Base-by-base conservation (phyloP, 2,888 invertebrate species). In the Coelogynopora nodosa region DNA sequence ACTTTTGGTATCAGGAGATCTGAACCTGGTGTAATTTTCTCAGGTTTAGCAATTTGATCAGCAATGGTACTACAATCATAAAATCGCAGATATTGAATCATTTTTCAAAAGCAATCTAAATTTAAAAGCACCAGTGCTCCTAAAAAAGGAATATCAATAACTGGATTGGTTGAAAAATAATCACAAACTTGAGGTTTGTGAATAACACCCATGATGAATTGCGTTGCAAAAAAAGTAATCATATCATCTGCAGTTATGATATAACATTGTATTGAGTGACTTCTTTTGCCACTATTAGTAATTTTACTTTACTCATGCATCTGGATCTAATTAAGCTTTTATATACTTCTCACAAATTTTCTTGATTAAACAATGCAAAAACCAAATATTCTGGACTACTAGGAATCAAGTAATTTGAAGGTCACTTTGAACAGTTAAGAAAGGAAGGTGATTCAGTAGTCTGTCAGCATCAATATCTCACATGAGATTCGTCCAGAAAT, bases 81-180 rank as follows among this genome's bases (percentile, higher is more conserved):
- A 74, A 74, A 74, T 74, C 74, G 23, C 74, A 74, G 74, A 74
- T 74, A 74, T 74, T 74, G 5, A 74, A 74, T 74, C 5, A 74
- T 74, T 74, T 23, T 74, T 74, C 18, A 74, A 74, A 26, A 74
- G 18, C 23, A 26, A 74, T 74, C 74, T 74, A 10, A 23, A n/a
- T n/a, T 5, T n/a, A 26, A 74, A 26, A 74, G 74, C 23, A 74
- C 27, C 23, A 74, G 74, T 74, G 23, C 5, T 74, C 74, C 5
- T 13, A 74, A 74, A 74, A 74, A 74, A 74, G 74, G 74, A 26
- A 5, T 74, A 74, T 74, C 74, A 74, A 74, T 74, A 74, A 49
- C 49, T 5, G 49, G 5, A 49, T 49, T 49, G 49, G 18, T 18
- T 49, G 49, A 18, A 49, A 49, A 49, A 49, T 49, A 49, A 49